phyloP scores from a whole-genome alignment of 2,113 vertebrate species.

The Ailuropoda melanoleuca region DNA sequence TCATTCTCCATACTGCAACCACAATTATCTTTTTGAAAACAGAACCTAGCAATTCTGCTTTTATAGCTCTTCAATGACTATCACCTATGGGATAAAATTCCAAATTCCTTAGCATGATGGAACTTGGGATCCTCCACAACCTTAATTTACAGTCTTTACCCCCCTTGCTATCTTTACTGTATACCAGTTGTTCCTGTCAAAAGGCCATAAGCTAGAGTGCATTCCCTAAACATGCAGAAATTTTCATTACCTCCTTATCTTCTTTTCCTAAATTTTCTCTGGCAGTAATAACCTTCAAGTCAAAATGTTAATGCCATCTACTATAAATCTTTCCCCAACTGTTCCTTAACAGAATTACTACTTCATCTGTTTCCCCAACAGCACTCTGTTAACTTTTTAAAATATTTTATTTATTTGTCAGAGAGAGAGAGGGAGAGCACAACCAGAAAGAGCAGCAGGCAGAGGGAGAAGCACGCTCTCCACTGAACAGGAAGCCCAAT shows the following conservation, averaged over 20 bases:
- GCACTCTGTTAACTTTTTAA: not conserved
- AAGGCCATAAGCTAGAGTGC: not conserved
- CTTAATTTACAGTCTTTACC: not conserved
- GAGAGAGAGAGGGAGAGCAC: not conserved
- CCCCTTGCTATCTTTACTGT: not conserved
- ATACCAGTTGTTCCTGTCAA: not conserved
- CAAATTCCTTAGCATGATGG: not conserved
- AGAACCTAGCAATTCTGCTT: conserved; percentile 9
- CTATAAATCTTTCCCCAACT: not conserved
- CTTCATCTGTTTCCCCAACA: not conserved
- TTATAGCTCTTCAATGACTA: not conserved
- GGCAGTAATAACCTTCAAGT: not conserved
- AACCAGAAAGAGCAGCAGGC: not conserved
- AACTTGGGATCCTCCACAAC: not conserved
- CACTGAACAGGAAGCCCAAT: not conserved
- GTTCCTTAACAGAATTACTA: not conserved
- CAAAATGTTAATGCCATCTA: not conserved
- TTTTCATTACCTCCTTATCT: not conserved
- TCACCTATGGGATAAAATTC: not conserved
- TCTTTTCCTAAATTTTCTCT: conserved; percentile 32
- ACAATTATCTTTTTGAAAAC: conserved; percentile 12
- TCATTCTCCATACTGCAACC: not conserved
- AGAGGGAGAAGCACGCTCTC: not conserved
- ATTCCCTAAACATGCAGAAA: not conserved
- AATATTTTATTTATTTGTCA: not conserved